These are phyloP conservation scores for Ophiothrix spiculata DNA, from an alignment of 35 echinoderm and acorn worm genomes.

Conservation along the genomic window DNA sequence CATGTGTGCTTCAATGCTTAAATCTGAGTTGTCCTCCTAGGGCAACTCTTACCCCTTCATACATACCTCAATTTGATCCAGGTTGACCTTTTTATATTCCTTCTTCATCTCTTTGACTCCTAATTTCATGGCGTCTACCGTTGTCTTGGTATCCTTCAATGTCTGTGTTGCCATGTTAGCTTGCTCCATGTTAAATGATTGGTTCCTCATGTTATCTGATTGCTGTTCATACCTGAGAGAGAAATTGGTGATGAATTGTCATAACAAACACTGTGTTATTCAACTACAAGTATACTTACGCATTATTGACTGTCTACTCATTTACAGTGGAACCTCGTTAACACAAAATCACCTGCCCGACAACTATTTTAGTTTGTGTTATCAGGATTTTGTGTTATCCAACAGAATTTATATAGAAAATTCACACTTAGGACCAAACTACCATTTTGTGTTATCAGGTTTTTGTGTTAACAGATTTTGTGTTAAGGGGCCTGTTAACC, in stretches of 20 bases:
- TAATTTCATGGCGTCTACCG: constrained; percentile 96
- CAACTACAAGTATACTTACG: background rate
- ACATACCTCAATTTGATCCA: constrained; percentile 92
- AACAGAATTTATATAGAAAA: too few species aligned
- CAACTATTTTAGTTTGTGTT: too few species aligned
- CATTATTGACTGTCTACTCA: background rate
- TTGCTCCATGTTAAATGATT: constrained; percentile 99
- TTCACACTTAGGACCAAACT: too few species aligned
- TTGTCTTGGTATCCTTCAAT: constrained; percentile 95
- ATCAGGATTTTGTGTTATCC: too few species aligned
- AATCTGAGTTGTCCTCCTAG: constrained; percentile 76
- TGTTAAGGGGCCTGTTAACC: too few species aligned
- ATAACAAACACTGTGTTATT: background rate
- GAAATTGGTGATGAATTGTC: constrained; percentile 5
- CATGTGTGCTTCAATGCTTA: too few species aligned
- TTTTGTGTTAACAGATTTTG: too few species aligned
- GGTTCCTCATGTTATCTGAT: constrained; percentile 75
- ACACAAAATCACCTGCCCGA: too few species aligned
- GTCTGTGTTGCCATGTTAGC: constrained; percentile 97
- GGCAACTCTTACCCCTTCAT: constrained; percentile 81
- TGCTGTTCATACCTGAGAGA: constrained; percentile 83
- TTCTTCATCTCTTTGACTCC: constrained; percentile 98
- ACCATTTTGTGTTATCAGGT: too few species aligned
- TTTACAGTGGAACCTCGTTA: too few species aligned
- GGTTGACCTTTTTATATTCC: constrained; percentile 92